A percentile compares a stretch with the other conserved stretches of the same genome.
These are phyloP conservation scores for Pseudorectes ferrugineus DNA, from an alignment of 2,113 vertebrate genomes.

Conservation along the genomic window DNA sequence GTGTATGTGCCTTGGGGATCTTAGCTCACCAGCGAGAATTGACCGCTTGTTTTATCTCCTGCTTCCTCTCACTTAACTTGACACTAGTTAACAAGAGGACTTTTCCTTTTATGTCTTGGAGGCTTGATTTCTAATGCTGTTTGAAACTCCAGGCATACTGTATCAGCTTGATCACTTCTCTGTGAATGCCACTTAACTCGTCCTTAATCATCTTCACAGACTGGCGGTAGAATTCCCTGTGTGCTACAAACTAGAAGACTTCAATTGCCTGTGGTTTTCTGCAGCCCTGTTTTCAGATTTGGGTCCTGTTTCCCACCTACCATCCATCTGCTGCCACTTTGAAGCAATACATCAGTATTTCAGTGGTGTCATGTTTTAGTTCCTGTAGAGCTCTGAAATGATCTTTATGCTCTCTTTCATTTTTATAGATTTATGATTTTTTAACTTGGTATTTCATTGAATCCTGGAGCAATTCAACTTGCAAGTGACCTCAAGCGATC, in stretches of 20 bases:
- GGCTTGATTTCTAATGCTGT: constrained; percentile 23
- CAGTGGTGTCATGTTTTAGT: background rate
- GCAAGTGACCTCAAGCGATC: background rate
- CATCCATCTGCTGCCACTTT: background rate
- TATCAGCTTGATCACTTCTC: constrained; percentile 3
- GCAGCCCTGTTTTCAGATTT: background rate
- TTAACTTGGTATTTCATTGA: background rate
- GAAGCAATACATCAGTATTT: background rate
- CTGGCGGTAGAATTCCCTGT: background rate
- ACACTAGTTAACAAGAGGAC: constrained; percentile 14
- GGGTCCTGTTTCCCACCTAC: constrained; percentile 5
- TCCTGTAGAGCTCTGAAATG: background rate
- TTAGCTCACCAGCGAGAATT: background rate
- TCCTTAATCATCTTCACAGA: background rate
- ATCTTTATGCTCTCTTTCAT: background rate
- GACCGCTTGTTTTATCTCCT: background rate
- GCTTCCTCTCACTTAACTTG: background rate
- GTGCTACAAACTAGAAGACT: background rate
- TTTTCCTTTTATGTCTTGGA: constrained; percentile 5
- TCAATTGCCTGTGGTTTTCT: background rate
- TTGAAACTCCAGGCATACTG: constrained; percentile 11
- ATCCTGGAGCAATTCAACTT: background rate
- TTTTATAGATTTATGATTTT: background rate
- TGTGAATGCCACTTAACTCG: background rate
- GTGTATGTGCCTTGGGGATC: background rate